phyloP scores from a whole-genome alignment of 1,140 invertebrate genomes.

The Phortica variegata region DNA sequence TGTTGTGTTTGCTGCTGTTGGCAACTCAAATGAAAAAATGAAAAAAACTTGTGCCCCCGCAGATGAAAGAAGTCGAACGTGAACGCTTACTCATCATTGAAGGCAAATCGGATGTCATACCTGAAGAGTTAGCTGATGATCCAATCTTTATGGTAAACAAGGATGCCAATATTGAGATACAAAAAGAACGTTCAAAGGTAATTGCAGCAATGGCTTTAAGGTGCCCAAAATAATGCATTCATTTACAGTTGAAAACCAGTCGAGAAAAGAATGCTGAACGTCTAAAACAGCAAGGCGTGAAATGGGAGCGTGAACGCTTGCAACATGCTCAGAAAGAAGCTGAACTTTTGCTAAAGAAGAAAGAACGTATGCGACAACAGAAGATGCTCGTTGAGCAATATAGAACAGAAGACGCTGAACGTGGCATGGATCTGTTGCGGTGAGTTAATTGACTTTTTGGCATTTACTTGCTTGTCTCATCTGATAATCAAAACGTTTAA shows the following conservation, averaged over 20 bases:
- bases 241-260: slow-evolving; percentile 43
- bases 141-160: slow-evolving; percentile 65
- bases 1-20: no score
- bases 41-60: no score
- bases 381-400: slow-evolving; percentile 45
- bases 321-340: slow-evolving; percentile 45
- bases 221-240: neutral
- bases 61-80: slow-evolving; percentile 64
- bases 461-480: no score
- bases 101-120: slow-evolving; percentile 63
- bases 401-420: slow-evolving; percentile 37
- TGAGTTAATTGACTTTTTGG: slow-evolving; percentile 27
- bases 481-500: no score
- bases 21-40: no score
- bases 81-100: slow-evolving; percentile 65
- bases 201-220: no score
- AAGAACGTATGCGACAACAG: slow-evolving; percentile 34
- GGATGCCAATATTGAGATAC: slow-evolving; percentile 61
- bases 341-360: slow-evolving; percentile 36
- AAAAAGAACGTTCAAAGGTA: slow-evolving; percentile 60
- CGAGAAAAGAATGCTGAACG: slow-evolving; percentile 51
- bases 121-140: slow-evolving; percentile 63
- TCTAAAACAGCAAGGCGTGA: slow-evolving; percentile 43
- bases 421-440: slow-evolving; percentile 50
- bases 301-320: slow-evolving; percentile 50